A percentile compares a stretch with the other conserved stretches of the same genome.
These are phyloP conservation scores for Lasius fuliginosus DNA, from an alignment of 2,888 invertebrate genomes.

Conservation along the genomic window DNA sequence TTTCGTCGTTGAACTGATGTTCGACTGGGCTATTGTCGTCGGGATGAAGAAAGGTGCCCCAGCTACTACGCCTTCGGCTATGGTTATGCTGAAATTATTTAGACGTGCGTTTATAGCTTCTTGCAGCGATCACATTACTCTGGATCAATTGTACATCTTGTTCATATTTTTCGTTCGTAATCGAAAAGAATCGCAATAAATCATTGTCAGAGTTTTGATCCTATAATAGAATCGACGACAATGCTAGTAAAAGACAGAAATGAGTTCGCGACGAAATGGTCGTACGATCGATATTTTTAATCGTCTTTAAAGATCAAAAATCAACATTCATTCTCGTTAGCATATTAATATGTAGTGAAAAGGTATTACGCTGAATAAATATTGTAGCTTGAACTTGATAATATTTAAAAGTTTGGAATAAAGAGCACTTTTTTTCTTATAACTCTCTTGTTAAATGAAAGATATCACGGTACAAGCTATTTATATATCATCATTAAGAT, in stretches of 20 bases:
- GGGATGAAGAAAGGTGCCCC: conserved; percentile 34
- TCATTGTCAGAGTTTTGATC: neutral
- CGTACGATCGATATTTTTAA: conserved; percentile 24
- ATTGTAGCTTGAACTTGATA: neutral
- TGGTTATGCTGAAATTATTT: conserved; percentile 68
- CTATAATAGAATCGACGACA: neutral
- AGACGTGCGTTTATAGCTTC: neutral
- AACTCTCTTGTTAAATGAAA: neutral
- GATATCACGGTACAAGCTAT: neutral
- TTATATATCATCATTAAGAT: conserved; percentile 40
- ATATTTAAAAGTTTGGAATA: conserved; percentile 6
- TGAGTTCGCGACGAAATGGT: neutral
- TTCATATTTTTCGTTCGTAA: neutral
- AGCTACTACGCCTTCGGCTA: conserved; percentile 73
- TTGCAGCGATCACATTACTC: neutral
- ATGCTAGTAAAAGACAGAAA: neutral
- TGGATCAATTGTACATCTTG: neutral
- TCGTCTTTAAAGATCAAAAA: conserved; percentile 3
- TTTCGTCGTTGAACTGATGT: conserved; percentile 77
- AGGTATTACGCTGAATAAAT: neutral
- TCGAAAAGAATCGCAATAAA: neutral
- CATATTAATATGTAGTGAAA: neutral
- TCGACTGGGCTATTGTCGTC: conserved; percentile 74
- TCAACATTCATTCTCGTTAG: neutral
- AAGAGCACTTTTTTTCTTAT: neutral